Evolutionary conservation across 2,797 vertebrate genomes (phyloP).

Genomic region (Darevskia nairensis): DNA sequence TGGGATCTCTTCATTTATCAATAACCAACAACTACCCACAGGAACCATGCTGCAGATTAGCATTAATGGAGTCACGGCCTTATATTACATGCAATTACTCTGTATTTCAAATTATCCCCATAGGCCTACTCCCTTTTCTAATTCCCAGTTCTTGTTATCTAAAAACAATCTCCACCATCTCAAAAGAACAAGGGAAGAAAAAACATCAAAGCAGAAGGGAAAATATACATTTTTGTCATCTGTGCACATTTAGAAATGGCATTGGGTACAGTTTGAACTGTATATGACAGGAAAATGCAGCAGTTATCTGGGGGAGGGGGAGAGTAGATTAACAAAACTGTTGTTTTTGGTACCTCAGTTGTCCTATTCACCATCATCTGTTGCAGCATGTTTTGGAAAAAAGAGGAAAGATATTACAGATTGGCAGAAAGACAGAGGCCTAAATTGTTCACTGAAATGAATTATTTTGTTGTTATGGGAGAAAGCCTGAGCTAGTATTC

Average conservation of each 20-base stretch:
- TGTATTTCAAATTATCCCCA: slow-evolving; percentile 36
- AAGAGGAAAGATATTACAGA: slow-evolving; percentile 86
- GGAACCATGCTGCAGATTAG: neutral
- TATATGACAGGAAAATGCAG: slow-evolving; percentile 24
- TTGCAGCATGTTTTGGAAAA: slow-evolving; percentile 84
- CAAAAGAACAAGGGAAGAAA: neutral
- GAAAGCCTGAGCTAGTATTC: slow-evolving; percentile 59
- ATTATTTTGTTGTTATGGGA: slow-evolving; percentile 50
- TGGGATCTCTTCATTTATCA: neutral
- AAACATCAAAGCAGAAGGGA: slow-evolving; percentile 22
- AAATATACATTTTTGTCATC: slow-evolving; percentile 18
- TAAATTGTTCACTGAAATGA: slow-evolving; percentile 57
- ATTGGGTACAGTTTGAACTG: slow-evolving; percentile 11
- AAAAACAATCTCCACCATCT: neutral
- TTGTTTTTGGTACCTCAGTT: slow-evolving; percentile 92
- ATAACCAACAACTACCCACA: neutral
- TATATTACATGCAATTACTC: slow-evolving; percentile 5
- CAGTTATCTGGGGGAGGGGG: slow-evolving; percentile 39
- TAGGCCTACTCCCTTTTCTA: neutral
- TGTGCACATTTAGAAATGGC: neutral
- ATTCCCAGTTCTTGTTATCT: slow-evolving; percentile 12
- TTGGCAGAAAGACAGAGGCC: slow-evolving; percentile 50
- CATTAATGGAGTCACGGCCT: neutral
- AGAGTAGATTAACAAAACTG: slow-evolving; percentile 65
- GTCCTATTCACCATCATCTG: slow-evolving; percentile 99